phyloP scores from a whole-genome alignment of 2,797 vertebrate genomes.

The Spinibarbus caldwelli region DNA sequence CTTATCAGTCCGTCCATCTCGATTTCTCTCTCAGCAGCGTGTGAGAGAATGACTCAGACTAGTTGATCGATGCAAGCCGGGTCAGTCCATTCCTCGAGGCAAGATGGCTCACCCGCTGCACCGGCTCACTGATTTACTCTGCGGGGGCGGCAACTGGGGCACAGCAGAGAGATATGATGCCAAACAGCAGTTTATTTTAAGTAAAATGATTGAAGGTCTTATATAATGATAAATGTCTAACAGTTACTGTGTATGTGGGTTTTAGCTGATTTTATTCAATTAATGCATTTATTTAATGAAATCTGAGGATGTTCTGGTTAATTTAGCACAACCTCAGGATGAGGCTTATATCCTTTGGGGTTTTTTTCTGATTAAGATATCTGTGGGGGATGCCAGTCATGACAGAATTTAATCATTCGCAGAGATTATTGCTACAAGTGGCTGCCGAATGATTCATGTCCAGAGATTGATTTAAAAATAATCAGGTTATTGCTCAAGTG shows the following conservation, averaged over 20 bases:
- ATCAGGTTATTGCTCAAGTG: conserved; percentile 43
- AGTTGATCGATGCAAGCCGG: conserved; percentile 67
- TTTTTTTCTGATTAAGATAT: conserved; percentile 34
- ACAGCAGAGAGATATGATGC: conserved; percentile 38
- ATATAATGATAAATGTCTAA: conserved; percentile 12
- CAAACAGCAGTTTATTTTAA: conserved; percentile 44
- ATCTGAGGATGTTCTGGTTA: conserved; percentile 14
- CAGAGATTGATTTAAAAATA: conserved; percentile 43
- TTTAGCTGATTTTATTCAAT: neutral
- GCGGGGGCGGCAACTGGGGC: conserved; percentile 50
- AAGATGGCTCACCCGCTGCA: conserved; percentile 63
- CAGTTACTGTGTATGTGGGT: neutral
- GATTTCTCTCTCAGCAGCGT: conserved; percentile 59
- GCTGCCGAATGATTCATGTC: conserved; percentile 30
- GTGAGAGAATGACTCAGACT: conserved; percentile 60
- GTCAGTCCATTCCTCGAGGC: conserved; percentile 66
- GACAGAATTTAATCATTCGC: conserved; percentile 18
- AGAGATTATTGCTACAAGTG: conserved; percentile 40
- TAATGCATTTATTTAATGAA: conserved; percentile 22
- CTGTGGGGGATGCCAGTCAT: conserved; percentile 20
- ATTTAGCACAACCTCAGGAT: conserved; percentile 20
- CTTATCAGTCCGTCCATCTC: conserved; percentile 53
- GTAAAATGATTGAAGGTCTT: neutral
- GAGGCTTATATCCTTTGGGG: neutral
- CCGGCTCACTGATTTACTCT: conserved; percentile 55